Conservation (phyloP, 2,113 vertebrate species). For the Acinonyx jubatus region DNA sequence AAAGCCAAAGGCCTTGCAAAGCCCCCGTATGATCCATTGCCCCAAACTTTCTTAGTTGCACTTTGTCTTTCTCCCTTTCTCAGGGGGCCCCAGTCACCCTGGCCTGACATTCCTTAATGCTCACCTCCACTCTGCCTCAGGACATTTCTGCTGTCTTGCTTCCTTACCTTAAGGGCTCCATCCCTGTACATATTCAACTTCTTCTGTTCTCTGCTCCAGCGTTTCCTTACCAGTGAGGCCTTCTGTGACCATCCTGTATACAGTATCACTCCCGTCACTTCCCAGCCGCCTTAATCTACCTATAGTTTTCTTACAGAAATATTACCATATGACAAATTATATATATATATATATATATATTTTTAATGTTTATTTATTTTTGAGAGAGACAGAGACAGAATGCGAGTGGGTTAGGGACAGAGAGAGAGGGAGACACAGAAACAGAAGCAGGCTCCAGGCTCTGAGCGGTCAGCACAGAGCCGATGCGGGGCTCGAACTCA, state of each 20-base stretch:
- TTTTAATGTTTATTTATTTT: no score
- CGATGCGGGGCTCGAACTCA: no score
- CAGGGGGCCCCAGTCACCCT: not conserved
- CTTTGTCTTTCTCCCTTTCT: not conserved
- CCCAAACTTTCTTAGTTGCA: not conserved
- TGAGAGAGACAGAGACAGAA: no score
- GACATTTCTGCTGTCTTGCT: not conserved
- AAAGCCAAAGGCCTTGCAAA: not conserved
- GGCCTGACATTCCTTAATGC: not conserved
- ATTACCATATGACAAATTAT: not conserved
- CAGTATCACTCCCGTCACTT: not conserved
- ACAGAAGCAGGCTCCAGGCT: no score
- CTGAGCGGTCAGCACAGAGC: no score
- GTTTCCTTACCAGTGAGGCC: not conserved
- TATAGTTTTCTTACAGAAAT: not conserved
- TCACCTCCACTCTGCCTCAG: not conserved
- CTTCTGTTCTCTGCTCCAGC: not conserved
- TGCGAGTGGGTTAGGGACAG: no score
- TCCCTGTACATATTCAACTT: fast-evolving
- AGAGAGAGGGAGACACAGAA: no score
- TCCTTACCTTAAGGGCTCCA: not conserved
- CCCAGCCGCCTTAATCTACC: not conserved
- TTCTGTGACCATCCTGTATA: not conserved
- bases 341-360: no score
- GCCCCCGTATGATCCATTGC: no score